Evolutionary conservation across 2,888 invertebrate genomes (phyloP).

Genomic region (Apantesis nais): DNA sequence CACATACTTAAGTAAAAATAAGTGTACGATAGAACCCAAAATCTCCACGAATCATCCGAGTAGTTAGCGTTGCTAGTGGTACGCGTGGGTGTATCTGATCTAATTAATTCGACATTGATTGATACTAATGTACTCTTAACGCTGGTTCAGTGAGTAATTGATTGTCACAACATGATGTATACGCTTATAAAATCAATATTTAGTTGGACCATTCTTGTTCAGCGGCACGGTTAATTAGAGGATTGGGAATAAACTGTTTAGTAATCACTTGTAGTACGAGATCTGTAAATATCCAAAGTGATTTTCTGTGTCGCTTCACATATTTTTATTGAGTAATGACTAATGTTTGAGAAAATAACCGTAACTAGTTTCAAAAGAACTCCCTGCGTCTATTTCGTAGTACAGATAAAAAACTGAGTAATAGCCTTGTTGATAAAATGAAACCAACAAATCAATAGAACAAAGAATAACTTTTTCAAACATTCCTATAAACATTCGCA

Average conservation of each 20-base stretch:
- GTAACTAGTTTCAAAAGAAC: too few relatives aligned
- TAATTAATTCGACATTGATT: constrained; percentile 84
- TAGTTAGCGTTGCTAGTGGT: constrained; percentile 47
- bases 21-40: constrained; percentile 1
- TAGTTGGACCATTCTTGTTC: constrained; percentile 36
- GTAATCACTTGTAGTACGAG: constrained; percentile 4
- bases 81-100: constrained; percentile 80
- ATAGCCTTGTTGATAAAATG: too few relatives aligned
- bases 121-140: constrained; percentile 80
- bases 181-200: constrained; percentile 53
- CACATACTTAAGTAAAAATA: not conserved
- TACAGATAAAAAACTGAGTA: not conserved
- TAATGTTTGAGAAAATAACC: too few relatives aligned
- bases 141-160: constrained; percentile 76
- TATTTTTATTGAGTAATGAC: not conserved
- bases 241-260: constrained; percentile 10
- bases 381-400: not conserved
- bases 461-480: too few relatives aligned
- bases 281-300: not conserved
- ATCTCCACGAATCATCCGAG: constrained; percentile 8
- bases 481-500: too few relatives aligned
- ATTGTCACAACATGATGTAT: constrained; percentile 80
- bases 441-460: too few relatives aligned
- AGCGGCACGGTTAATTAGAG: constrained; percentile 24
- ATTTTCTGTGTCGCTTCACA: not conserved